These are phyloP conservation scores for Catostylus mosaicus DNA, from an alignment of 30 jellyfish, hydroid and myxozoan genomes.

Conservation along the genomic window DNA sequence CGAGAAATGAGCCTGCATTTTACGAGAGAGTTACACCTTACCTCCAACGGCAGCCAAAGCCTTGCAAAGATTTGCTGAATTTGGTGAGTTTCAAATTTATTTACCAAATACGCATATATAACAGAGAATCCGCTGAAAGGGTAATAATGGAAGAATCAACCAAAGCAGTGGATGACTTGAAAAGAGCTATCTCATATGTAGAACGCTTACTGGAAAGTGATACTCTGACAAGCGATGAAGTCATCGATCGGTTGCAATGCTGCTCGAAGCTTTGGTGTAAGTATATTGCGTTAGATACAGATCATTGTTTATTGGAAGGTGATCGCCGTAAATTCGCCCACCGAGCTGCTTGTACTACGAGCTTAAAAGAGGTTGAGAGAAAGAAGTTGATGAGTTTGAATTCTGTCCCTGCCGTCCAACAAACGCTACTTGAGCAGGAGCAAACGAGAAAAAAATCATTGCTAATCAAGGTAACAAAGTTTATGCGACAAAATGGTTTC, in stretches of 20 bases:
- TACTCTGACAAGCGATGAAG: neutral
- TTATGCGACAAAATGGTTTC: neutral
- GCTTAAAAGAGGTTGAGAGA: neutral
- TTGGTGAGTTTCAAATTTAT: neutral
- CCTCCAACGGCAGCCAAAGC: neutral
- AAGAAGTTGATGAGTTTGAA: neutral
- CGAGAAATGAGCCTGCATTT: neutral
- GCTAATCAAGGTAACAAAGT: neutral
- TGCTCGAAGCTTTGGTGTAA: neutral
- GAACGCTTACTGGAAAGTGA: neutral
- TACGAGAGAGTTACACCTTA: neutral
- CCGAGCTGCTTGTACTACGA: neutral
- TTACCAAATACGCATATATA: neutral
- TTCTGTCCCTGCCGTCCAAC: too few species aligned
- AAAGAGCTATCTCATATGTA: neutral
- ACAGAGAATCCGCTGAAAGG: neutral
- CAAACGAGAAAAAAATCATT: neutral
- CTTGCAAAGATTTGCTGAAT: neutral
- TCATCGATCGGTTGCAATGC: neutral
- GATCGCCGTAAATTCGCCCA: neutral
- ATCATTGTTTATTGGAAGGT: neutral
- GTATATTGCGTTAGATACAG: neutral
- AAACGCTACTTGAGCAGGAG: constrained; percentile 1
- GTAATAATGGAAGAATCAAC: neutral
- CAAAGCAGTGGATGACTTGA: neutral